Percentiles rank a stretch among this genome's conserved stretches.
Evolutionary conservation across 2,888 invertebrate species (phyloP).

Genomic region (Chydorus sphaericus): DNA sequence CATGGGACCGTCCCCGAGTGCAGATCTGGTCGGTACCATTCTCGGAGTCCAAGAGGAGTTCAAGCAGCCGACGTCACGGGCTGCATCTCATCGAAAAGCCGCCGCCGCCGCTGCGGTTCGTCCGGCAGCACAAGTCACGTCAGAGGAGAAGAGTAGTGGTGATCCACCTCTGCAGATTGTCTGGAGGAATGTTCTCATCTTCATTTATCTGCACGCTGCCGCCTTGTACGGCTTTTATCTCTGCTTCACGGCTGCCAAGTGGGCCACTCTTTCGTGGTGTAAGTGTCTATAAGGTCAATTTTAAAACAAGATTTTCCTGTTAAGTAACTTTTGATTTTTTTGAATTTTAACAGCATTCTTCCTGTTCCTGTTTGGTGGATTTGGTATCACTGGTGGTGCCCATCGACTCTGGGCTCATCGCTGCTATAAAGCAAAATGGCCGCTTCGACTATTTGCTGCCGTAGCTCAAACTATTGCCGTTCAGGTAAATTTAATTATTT

Average conservation of each 20-base stretch:
- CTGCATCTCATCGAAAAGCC: neutral
- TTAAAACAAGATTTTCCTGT: neutral
- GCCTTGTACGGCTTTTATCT: constrained; percentile 48
- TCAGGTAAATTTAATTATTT: constrained; percentile 44
- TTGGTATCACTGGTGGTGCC: constrained; percentile 93
- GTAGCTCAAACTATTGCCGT: constrained; percentile 79
- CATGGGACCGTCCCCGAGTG: constrained; percentile 9
- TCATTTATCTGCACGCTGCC: constrained; percentile 54
- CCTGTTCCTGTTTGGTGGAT: constrained; percentile 58
- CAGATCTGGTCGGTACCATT: constrained; percentile 13
- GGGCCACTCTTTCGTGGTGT: constrained; percentile 48
- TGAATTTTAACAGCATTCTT: constrained; percentile 44
- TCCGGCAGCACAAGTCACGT: neutral
- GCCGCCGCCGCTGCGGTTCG: neutral
- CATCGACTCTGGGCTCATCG: constrained; percentile 93
- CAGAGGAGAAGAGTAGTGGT: constrained; percentile 1
- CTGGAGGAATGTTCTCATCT: constrained; percentile 57
- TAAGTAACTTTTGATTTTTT: neutral
- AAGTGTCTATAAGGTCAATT: constrained; percentile 33
- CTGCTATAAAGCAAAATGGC: constrained; percentile 88
- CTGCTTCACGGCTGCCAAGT: constrained; percentile 41
- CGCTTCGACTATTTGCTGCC: constrained; percentile 61
- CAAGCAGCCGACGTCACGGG: neutral
- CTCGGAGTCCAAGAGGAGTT: constrained; percentile 8
- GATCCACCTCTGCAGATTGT: constrained; percentile 37